A percentile compares a stretch with the other conserved stretches of the same genome.
Evolutionary conservation across 2,113 vertebrate species (phyloP).

Genomic region (Cariama cristata): DNA sequence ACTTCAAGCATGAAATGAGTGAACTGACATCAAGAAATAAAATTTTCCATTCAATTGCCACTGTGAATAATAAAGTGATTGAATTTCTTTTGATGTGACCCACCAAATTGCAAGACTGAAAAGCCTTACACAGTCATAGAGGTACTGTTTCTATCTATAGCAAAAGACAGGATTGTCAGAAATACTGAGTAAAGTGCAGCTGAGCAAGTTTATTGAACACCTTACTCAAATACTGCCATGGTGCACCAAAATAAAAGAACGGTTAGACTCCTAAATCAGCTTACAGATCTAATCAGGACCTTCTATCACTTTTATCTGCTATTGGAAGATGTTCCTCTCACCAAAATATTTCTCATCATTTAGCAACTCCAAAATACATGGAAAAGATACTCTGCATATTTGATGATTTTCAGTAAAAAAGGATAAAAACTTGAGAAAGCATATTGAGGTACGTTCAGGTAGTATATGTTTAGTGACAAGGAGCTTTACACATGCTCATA

Average conservation of each 20-base stretch:
- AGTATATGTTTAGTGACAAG: neutral
- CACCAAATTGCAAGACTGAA: neutral
- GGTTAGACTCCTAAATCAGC: neutral
- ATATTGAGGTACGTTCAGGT: neutral
- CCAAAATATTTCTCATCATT: neutral
- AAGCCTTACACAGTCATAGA: neutral
- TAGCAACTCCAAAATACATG: neutral
- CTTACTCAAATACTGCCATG: neutral
- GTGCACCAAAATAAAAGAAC: neutral
- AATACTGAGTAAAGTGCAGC: neutral
- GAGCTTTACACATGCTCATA: neutral
- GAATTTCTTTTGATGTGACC: constrained; percentile 22
- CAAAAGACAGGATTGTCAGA: neutral
- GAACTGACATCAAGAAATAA: constrained; percentile 38
- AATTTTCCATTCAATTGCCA: constrained; percentile 8
- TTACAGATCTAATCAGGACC: neutral
- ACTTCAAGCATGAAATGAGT: constrained; percentile 30
- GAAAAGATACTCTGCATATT: neutral
- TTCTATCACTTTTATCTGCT: neutral
- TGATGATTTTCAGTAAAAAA: neutral
- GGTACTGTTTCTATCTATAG: neutral
- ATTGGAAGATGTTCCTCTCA: neutral
- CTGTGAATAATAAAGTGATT: constrained; percentile 24
- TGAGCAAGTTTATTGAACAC: neutral
- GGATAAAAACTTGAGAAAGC: neutral